Evolutionary conservation across 2,888 invertebrate species (phyloP), one percentile per base, ranked within the genome.

Genomic region (Hecatera dysodea): DNA sequence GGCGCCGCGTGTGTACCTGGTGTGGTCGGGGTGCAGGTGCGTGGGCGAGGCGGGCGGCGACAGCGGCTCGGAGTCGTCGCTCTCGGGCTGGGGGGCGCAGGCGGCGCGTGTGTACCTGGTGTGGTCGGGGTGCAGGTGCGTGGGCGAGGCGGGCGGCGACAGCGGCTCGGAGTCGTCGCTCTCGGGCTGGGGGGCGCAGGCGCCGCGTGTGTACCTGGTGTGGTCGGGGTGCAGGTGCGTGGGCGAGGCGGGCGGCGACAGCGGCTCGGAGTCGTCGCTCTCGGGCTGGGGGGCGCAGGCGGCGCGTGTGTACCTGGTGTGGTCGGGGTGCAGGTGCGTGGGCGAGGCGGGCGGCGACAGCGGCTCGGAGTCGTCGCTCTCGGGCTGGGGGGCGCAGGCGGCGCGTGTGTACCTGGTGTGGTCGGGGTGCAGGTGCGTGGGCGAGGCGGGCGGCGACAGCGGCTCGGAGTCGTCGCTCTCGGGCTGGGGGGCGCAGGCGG

Each of bases 281-380:
- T 91, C 91, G 48, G 78, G 76, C 73, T 62, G 78, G 60, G 68
- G 71, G 52, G 24, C 17, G 27, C 36, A 15, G 17, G 19, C 9
- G 9, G 24, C 17, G 57, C 17, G 67, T 11, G 48, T n/a, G 48
- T n/a, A 77, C 93, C 94, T 89, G 65, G 90, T 87, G 81, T 88
- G 89, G 81, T 93, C 91, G 42, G 85, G 84, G 74, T 87, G 91
- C 84, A 87, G 87, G 8, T 86, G 92, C 68, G 91, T 89, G 86
- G 91, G 95, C 82, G 95, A 94, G 74, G 94, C 95, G 80, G 95
- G 95, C 84, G 94, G 94, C 50, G 95, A 95, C 81, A 93, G 91
- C 82, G 93, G 87, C 87, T 94, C 95, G 89, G 94, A 94, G 77
- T 92, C 94, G 85, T 93, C 93, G 7, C 92, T 91, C 15, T 91